Evolutionary conservation across 2,797 vertebrate genomes (phyloP).

Genomic region (Lithobates sylvaticus): DNA sequence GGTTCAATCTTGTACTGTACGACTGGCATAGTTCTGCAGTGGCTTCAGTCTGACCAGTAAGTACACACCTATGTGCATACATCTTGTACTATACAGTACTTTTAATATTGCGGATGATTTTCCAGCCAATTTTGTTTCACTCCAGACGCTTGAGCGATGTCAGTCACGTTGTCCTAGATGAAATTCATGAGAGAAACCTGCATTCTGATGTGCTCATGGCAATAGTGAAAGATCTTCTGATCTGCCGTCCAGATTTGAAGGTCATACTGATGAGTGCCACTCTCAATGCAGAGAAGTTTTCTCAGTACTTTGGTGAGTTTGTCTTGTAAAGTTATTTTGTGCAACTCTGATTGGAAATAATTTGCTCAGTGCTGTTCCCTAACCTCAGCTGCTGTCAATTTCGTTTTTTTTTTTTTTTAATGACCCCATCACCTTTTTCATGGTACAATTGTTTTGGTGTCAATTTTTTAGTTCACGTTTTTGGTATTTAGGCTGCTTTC

Average conservation of each 20-base stretch:
- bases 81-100: neutral
- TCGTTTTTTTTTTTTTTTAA: no score
- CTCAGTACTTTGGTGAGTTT: slow-evolving; percentile 91
- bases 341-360: no score
- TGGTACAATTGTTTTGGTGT: no score
- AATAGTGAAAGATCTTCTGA: slow-evolving; percentile 90
- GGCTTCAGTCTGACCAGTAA: slow-evolving; percentile 97
- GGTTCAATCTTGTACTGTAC: slow-evolving; percentile 97
- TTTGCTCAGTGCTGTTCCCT: no score
- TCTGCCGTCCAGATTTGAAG: slow-evolving; percentile 84
- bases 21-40: slow-evolving; percentile 97
- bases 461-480: no score
- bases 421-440: no score
- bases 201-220: slow-evolving; percentile 95
- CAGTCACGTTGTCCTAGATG: slow-evolving; percentile 94
- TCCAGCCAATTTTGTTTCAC: slow-evolving; percentile 51
- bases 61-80: slow-evolving; percentile 68
- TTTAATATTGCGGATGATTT: neutral
- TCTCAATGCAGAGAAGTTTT: slow-evolving; percentile 96
- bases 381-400: no score
- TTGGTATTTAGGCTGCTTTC: no score
- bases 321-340: no score
- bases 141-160: slow-evolving; percentile 86
- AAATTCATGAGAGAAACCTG: slow-evolving; percentile 96
- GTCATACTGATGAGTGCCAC: slow-evolving; percentile 97